These are phyloP conservation scores for Verasper variegatus DNA, from an alignment of 2,113 vertebrate species.

Conservation along the genomic window DNA sequence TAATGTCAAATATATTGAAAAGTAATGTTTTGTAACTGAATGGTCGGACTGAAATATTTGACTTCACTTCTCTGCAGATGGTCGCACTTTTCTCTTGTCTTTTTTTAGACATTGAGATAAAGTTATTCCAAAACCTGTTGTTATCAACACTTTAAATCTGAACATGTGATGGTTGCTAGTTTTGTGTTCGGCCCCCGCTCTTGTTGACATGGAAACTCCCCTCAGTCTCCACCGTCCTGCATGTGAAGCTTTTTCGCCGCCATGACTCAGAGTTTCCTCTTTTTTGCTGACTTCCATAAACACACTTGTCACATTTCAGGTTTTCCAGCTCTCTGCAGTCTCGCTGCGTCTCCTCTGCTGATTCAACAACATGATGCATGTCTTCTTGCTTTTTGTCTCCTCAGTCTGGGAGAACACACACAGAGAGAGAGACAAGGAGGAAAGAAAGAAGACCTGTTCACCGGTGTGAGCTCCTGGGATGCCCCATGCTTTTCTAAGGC, in stretches of 20 bases:
- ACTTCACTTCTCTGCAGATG: too few relatives aligned
- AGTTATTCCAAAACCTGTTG: too few relatives aligned
- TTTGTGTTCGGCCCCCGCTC: constrained; percentile 19
- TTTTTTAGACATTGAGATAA: too few relatives aligned
- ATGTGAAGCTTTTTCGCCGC: constrained; percentile 26
- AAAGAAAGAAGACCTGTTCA: constrained; percentile 38
- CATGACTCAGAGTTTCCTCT: constrained; percentile 76
- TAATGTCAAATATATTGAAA: too few relatives aligned
- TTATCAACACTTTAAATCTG: too few relatives aligned
- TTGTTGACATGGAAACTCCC: constrained; percentile 70
- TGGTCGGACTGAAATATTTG: too few relatives aligned
- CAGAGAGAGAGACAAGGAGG: neutral
- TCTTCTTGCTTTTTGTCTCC: constrained; percentile 19
- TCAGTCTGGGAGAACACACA: constrained; percentile 35
- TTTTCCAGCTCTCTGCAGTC: constrained; percentile 53
- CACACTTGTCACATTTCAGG: constrained; percentile 69
- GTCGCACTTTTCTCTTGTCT: too few relatives aligned
- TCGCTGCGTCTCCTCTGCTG: constrained; percentile 44
- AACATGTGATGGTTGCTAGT: neutral
- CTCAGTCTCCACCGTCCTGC: constrained; percentile 41
- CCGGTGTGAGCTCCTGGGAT: constrained; percentile 59
- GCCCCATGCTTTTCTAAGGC: constrained; percentile 56
- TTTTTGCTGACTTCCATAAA: constrained; percentile 62
- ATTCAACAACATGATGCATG: constrained; percentile 47
- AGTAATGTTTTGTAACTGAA: too few relatives aligned